Percentiles rank a stretch among this genome's conserved stretches.
Evolutionary conservation across 2,113 vertebrate genomes (phyloP).

Genomic region (Regulus satrapa): DNA sequence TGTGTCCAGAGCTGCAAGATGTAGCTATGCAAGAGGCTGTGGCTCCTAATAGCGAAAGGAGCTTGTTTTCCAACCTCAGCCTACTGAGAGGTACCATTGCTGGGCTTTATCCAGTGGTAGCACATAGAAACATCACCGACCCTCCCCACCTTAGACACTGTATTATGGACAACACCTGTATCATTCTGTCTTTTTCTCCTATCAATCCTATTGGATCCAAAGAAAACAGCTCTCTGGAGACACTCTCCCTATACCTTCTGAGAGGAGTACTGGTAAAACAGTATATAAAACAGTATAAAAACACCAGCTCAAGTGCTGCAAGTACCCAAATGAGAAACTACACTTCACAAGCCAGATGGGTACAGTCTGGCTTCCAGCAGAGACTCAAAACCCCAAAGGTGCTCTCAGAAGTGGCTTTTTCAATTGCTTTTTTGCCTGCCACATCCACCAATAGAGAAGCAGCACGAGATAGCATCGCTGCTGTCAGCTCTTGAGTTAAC

Average conservation of each 20-base stretch:
- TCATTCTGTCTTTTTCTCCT: background rate
- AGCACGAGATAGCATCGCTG: rapidly evolving
- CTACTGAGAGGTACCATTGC: background rate
- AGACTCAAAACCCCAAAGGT: background rate
- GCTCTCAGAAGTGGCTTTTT: background rate
- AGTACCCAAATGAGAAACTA: background rate
- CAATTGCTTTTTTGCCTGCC: background rate
- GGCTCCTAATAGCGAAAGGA: background rate
- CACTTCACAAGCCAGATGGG: background rate
- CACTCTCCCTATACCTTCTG: background rate
- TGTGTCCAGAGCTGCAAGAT: background rate
- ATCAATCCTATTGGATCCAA: background rate
- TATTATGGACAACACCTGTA: background rate
- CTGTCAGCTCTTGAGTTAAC: background rate
- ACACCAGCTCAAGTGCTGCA: background rate
- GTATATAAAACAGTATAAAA: too few species aligned
- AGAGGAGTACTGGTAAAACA: background rate
- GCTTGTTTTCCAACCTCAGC: background rate
- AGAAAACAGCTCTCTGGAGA: background rate
- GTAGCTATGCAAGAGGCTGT: background rate
- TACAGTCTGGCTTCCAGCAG: background rate
- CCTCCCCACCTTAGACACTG: background rate
- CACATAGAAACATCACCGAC: rapidly evolving
- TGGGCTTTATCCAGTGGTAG: background rate
- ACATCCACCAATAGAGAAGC: rapidly evolving